phyloP scores from a whole-genome alignment of 2,888 invertebrate species.

The Sicus ferrugineus region DNA sequence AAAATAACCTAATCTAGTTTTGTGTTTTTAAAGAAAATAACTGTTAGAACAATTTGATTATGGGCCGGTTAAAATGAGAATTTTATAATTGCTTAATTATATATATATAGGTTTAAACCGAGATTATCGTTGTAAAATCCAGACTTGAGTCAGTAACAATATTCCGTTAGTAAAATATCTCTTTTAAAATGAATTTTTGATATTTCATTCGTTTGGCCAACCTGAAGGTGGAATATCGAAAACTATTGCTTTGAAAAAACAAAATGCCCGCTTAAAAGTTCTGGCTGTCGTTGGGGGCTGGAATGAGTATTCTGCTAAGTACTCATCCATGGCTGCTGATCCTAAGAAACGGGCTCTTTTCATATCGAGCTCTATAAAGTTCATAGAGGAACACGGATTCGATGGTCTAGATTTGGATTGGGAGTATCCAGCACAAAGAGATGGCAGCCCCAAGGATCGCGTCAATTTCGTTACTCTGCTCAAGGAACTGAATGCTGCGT shows the following conservation, averaged over 20 bases:
- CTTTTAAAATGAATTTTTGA: too few species aligned
- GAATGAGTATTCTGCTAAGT: conserved; percentile 91
- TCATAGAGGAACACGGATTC: conserved; percentile 80
- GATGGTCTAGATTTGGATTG: conserved; percentile 93
- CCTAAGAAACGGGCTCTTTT: conserved; percentile 75
- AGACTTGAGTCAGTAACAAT: too few species aligned
- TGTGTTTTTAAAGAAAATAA: too few species aligned
- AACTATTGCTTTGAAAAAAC: conserved; percentile 46
- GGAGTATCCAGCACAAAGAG: conserved; percentile 92
- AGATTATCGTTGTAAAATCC: too few species aligned
- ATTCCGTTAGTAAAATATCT: too few species aligned
- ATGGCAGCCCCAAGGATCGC: conserved; percentile 75
- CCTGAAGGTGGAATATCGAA: not conserved
- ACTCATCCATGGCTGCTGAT: conserved; percentile 81
- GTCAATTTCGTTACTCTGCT: conserved; percentile 42
- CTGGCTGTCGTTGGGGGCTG: conserved; percentile 90
- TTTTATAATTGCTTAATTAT: too few species aligned
- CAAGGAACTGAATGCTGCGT: conserved; percentile 48
- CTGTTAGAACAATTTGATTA: too few species aligned
- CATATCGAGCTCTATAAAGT: conserved; percentile 76
- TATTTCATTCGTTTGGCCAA: not conserved
- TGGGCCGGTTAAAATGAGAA: too few species aligned
- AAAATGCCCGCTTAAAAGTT: conserved; percentile 68
- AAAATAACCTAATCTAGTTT: too few species aligned
- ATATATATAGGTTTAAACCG: too few species aligned